Percentiles rank a stretch among this genome's conserved stretches.
These are phyloP conservation scores for Polia nebulosa DNA, from an alignment of 2,888 invertebrate genomes.

Conservation along the genomic window DNA sequence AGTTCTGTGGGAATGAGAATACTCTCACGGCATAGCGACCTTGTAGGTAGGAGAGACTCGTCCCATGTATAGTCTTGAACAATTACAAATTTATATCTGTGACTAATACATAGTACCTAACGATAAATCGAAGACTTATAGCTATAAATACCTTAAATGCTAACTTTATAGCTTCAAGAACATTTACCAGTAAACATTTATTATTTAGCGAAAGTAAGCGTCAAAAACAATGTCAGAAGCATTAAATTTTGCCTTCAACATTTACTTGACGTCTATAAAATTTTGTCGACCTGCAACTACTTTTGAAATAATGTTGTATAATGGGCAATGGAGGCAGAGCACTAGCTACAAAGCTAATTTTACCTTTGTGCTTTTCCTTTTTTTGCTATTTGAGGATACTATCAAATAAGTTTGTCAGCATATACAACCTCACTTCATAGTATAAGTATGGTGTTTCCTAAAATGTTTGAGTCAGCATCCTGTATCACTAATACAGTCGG, in stretches of 20 bases:
- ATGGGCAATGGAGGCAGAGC: no score
- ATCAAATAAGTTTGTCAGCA: background rate
- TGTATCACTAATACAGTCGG: no score
- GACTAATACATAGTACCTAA: background rate
- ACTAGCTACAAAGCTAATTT: background rate
- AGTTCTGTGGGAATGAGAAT: conserved; percentile 18
- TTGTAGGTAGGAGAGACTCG: background rate
- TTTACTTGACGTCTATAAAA: conserved; percentile 32
- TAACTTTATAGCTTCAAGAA: conserved; percentile 25
- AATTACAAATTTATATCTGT: conserved; percentile 22
- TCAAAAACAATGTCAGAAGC: conserved; percentile 37
- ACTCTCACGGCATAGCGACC: background rate
- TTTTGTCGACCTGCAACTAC: conserved; percentile 5
- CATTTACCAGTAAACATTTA: conserved; percentile 41
- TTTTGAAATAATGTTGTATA: conserved; percentile 18
- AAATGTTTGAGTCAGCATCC: background rate
- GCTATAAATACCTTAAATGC: conserved; percentile 16
- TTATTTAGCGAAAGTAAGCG: conserved; percentile 35
- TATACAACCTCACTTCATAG: background rate
- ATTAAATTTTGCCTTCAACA: conserved; percentile 36
- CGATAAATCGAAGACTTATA: conserved; percentile 13
- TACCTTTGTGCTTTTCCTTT: background rate
- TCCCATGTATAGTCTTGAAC: conserved; percentile 12
- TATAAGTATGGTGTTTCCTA: background rate
- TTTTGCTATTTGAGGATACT: no score